Conservation (phyloP, 2,797 vertebrate species). For the Manis crassicaudata region DNA sequence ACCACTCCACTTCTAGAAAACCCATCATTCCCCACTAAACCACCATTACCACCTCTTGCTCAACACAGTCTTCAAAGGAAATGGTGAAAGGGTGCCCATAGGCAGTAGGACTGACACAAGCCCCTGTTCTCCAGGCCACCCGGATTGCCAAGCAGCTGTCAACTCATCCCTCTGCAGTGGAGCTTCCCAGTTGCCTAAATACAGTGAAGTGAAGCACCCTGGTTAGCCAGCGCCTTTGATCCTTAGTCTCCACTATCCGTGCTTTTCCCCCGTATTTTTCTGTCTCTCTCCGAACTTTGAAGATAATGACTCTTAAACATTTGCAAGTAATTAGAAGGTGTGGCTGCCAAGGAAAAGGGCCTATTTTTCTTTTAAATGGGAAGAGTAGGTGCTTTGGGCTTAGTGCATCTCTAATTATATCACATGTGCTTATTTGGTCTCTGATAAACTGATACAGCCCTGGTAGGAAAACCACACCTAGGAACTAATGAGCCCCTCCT, state of each 20-base stretch:
- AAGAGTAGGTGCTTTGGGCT: constrained; percentile 60
- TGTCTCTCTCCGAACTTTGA: constrained; percentile 76
- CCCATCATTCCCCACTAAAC: not conserved
- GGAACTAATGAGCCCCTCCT: constrained; percentile 81
- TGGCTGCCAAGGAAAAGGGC: constrained; percentile 75
- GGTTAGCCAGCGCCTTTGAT: constrained; percentile 40
- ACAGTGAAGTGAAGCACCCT: not conserved
- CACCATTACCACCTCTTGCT: constrained; percentile 37
- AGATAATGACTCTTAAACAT: constrained; percentile 79
- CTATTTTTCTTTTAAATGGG: constrained; percentile 74
- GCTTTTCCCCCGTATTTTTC: not conserved
- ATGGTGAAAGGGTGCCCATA: not conserved
- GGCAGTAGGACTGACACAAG: not conserved
- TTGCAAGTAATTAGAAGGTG: constrained; percentile 80
- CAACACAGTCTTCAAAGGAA: constrained; percentile 41
- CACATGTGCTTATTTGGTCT: constrained; percentile 77
- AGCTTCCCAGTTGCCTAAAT: not conserved
- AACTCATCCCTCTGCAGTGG: not conserved
- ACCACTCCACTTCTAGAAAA: constrained; percentile 35
- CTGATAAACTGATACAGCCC: constrained; percentile 81
- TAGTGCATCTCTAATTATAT: constrained; percentile 78
- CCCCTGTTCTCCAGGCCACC: not conserved
- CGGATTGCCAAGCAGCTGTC: not conserved
- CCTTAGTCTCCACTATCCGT: not conserved
- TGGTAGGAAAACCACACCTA: constrained; percentile 76